Conservation (phyloP, 2,113 vertebrate genomes). For the Gnathonemus longibarbis region DNA sequence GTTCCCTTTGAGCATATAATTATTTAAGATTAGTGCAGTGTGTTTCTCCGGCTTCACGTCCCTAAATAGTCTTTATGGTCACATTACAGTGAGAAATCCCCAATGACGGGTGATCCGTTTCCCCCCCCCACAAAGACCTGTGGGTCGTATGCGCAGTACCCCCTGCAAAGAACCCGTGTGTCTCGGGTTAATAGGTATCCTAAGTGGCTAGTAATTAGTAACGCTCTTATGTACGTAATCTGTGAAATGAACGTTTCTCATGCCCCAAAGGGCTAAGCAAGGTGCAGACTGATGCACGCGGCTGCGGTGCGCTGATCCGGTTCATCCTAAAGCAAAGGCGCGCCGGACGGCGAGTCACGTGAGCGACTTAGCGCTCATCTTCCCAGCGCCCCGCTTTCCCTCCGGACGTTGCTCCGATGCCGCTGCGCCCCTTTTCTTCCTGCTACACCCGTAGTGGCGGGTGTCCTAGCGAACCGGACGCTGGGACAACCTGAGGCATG, state of each 20-base stretch:
- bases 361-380: background rate
- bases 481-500: background rate
- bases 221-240: background rate
- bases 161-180: background rate
- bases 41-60: background rate
- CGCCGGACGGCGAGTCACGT: background rate
- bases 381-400: background rate
- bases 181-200: background rate
- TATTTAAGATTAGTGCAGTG: background rate
- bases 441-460: background rate
- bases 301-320: background rate
- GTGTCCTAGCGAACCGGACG: background rate
- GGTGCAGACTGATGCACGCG: background rate
- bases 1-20: background rate
- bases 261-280: background rate
- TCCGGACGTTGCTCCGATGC: background rate
- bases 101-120: background rate
- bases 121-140: background rate
- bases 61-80: background rate
- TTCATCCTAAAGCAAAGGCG: background rate
- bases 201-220: background rate
- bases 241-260: background rate
- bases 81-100: background rate
- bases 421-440: background rate
- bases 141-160: background rate